Evolutionary conservation across 2,797 vertebrate genomes (phyloP).

Genomic region (Falco cherrug): DNA sequence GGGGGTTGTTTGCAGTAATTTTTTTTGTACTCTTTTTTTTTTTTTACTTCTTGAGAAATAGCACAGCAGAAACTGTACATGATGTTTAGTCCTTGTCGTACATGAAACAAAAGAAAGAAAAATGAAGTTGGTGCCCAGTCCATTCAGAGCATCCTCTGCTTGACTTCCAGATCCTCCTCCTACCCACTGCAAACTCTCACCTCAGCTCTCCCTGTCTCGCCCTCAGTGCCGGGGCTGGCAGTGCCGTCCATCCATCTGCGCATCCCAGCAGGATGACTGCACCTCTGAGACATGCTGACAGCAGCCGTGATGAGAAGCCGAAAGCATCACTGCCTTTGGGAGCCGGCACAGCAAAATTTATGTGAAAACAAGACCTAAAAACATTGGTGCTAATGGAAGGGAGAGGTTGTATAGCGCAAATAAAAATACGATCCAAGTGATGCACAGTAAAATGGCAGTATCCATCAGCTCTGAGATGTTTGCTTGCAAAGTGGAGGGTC

Average conservation of each 20-base stretch:
- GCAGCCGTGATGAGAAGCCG: neutral
- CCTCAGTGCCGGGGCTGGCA: neutral
- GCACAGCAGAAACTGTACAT: neutral
- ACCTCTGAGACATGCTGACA: neutral
- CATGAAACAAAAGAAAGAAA: neutral
- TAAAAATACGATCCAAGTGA: neutral
- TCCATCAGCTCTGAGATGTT: neutral
- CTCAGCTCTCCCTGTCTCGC: accelerated
- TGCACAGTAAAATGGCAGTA: neutral
- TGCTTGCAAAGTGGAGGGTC: neutral
- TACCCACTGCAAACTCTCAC: neutral
- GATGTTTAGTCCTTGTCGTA: neutral
- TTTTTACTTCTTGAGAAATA: neutral
- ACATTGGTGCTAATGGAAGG: neutral
- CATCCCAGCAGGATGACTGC: neutral
- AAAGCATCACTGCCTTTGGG: neutral
- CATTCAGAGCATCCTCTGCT: neutral
- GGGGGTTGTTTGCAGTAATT: constrained; percentile 24
- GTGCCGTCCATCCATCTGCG: neutral
- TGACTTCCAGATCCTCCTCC: neutral
- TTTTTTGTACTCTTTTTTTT: neutral
- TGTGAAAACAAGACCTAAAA: neutral
- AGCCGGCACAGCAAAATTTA: neutral
- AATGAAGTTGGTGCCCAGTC: neutral
- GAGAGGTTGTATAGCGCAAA: neutral